Percentiles rank a stretch among this genome's conserved stretches.
Evolutionary conservation across 30 jellyfish, hydroid and myxozoan genomes (phyloP).

Genomic region (Cassiopea xamachana): DNA sequence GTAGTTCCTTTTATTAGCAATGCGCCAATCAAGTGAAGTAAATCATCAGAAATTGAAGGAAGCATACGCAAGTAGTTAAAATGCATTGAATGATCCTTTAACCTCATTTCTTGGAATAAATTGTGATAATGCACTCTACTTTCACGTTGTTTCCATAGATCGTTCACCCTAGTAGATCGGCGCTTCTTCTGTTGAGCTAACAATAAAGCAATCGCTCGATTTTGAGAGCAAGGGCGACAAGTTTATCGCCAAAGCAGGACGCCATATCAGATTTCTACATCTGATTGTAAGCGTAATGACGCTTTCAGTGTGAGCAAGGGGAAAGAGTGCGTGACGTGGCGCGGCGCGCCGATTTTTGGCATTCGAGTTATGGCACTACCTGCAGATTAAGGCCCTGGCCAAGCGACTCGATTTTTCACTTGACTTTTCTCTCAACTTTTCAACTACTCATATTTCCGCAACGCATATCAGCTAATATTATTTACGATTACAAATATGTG

Average conservation of each 20-base stretch:
- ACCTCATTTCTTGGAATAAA: slow-evolving; percentile 31
- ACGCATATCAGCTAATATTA: too few species aligned
- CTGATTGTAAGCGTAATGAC: background rate
- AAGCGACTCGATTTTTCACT: too few species aligned
- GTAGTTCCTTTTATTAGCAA: background rate
- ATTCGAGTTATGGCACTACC: background rate
- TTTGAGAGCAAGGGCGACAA: slow-evolving; percentile 48
- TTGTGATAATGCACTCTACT: slow-evolving; percentile 32
- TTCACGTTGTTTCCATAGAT: slow-evolving; percentile 38
- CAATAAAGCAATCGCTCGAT: slow-evolving; percentile 23
- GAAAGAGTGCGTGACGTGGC: background rate
- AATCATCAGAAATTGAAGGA: slow-evolving; percentile 42
- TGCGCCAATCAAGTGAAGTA: slow-evolving; percentile 26
- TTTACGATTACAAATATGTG: too few species aligned
- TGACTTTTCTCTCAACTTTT: too few species aligned
- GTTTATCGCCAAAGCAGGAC: slow-evolving; percentile 5
- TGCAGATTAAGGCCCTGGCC: too few species aligned
- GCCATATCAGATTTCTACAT: background rate
- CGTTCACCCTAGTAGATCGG: slow-evolving; percentile 34
- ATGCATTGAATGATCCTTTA: slow-evolving; percentile 23
- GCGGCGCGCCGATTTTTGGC: background rate
- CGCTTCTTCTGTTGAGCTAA: slow-evolving; percentile 3
- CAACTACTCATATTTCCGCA: too few species aligned
- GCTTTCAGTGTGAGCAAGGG: background rate
- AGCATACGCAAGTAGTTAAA: slow-evolving; percentile 39